Evolutionary conservation across 1,140 invertebrate species (phyloP).

Genomic region (Scaptodrosophila lebanonensis): DNA sequence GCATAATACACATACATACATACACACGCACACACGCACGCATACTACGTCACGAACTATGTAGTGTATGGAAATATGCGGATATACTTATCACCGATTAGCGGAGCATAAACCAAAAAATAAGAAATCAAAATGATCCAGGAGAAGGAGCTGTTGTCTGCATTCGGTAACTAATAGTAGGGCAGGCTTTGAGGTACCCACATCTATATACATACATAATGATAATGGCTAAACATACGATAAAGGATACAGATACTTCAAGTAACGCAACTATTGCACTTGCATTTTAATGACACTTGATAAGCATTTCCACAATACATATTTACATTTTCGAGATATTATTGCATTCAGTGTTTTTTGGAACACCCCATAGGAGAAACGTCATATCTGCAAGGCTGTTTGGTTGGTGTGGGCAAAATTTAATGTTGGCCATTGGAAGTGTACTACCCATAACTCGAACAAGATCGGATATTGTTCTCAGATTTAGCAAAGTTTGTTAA

Average conservation of each 20-base stretch:
- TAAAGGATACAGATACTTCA: conserved; percentile 44
- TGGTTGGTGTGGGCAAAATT: too few species aligned
- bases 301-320: conserved; percentile 16
- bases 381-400: too few species aligned
- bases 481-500: too few species aligned
- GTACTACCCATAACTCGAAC: too few species aligned
- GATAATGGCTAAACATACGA: background rate
- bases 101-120: conserved; percentile 51
- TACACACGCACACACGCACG: conserved; percentile 1
- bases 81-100: conserved; percentile 58
- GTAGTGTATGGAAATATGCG: conserved; percentile 35
- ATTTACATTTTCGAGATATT: conserved; percentile 36
- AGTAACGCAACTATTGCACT: conserved; percentile 14
- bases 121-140: background rate
- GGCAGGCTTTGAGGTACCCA: too few species aligned
- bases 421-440: too few species aligned
- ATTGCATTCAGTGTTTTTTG: conserved; percentile 32
- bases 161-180: conserved; percentile 47
- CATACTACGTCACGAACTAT: conserved; percentile 11
- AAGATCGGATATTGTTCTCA: too few species aligned
- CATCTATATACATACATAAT: background rate
- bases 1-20: conserved; percentile 25
- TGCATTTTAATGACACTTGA: conserved; percentile 13
- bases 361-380: background rate
- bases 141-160: conserved; percentile 5